A percentile compares a stretch with the other conserved stretches of the same genome.
phyloP scores from a whole-genome alignment of 2,113 vertebrate genomes.

The Hydrochoerus hydrochaeris region DNA sequence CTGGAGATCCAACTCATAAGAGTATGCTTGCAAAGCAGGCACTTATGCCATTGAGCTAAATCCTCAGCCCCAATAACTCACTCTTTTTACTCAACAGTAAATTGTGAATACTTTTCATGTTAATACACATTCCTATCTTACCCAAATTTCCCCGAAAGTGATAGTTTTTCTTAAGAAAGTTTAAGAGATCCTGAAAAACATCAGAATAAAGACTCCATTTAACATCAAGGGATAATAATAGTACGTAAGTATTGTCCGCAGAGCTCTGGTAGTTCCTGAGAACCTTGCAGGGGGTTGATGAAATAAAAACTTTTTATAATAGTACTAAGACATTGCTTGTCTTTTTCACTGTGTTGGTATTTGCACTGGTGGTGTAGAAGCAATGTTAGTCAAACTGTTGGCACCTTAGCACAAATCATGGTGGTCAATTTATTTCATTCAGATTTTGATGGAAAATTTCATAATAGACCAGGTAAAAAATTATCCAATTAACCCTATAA shows the following conservation, averaged over 20 bases:
- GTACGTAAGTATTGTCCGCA: not conserved
- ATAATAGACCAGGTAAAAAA: not conserved
- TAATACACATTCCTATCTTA: not conserved
- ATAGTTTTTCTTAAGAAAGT: not conserved
- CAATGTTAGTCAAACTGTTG: not conserved
- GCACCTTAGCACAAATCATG: not conserved
- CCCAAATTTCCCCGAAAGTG: not conserved
- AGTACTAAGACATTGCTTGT: not conserved
- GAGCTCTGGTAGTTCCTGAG: not conserved
- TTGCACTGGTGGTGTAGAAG: not conserved
- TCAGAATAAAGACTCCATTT: slow-evolving; percentile 12
- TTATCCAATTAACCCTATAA: not conserved
- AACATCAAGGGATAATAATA: not conserved
- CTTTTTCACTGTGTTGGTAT: not conserved
- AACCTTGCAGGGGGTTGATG: not conserved
- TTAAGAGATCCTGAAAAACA: slow-evolving; percentile 18
- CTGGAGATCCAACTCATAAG: too few relatives aligned
- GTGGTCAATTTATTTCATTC: slow-evolving; percentile 9
- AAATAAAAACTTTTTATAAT: slow-evolving; percentile 1
- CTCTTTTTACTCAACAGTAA: not conserved
- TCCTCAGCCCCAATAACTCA: too few relatives aligned
- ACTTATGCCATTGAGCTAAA: too few relatives aligned
- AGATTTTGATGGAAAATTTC: slow-evolving; percentile 47
- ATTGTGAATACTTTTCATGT: not conserved
- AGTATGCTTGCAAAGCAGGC: too few relatives aligned